phyloP scores from a whole-genome alignment of 2,888 invertebrate species.

The Labia minor region DNA sequence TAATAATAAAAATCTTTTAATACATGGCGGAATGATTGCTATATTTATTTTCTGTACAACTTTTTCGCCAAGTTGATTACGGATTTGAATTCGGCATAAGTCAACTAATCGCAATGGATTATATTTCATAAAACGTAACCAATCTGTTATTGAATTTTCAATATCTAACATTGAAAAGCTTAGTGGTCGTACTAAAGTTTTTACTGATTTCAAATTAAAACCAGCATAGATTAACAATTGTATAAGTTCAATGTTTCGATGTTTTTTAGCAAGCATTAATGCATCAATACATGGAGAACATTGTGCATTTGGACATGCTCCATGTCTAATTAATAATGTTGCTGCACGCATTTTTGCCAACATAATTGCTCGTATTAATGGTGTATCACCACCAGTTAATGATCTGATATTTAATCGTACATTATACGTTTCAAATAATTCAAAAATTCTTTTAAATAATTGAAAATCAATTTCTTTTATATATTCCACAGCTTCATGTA shows the following conservation, averaged over 20 bases:
- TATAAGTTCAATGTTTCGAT: constrained; percentile 30
- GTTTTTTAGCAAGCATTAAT: constrained; percentile 28
- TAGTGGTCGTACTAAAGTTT: constrained; percentile 20
- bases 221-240: constrained; percentile 39
- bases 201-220: constrained; percentile 29
- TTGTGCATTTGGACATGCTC: constrained; percentile 47
- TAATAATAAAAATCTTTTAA: constrained; percentile 48
- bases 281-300: constrained; percentile 36
- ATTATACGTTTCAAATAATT: constrained; percentile 38
- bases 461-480: constrained; percentile 37
- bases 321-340: constrained; percentile 46
- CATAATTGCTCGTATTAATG: constrained; percentile 43
- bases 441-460: constrained; percentile 44
- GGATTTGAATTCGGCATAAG: constrained; percentile 46
- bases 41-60: constrained; percentile 37
- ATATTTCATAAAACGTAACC: constrained; percentile 38
- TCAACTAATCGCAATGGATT: constrained; percentile 45
- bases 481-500: constrained; percentile 53
- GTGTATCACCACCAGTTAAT: constrained; percentile 39
- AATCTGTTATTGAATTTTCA: constrained; percentile 34
- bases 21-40: constrained; percentile 45
- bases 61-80: constrained; percentile 37
- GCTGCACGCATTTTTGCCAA: constrained; percentile 44
- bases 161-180: constrained; percentile 28
- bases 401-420: constrained; percentile 39